Evolutionary conservation across 2,113 vertebrate species (phyloP), one percentile per base, ranked within the genome.

Genomic region (Antigone vipio): DNA sequence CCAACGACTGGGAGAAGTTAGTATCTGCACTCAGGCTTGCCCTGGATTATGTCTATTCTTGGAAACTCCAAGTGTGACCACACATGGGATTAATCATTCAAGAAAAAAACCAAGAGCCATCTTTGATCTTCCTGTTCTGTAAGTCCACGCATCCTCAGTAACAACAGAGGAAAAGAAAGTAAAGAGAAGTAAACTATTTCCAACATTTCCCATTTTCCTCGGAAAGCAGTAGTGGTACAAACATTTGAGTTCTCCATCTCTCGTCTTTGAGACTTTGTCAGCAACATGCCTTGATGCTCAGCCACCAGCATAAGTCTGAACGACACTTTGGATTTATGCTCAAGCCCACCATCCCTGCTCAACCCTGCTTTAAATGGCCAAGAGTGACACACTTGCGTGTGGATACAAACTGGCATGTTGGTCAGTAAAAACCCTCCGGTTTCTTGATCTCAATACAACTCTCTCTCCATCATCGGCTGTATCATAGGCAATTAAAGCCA

Each of bases 151-250:
- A 83, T 75, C 44, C 78, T 90, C 91, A 79, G 6, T 62, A 83
- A 49, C 0, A 27, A 44, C 27, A 69, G 16, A 74, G n/a, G 40
- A 42, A 42, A 42, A 42, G 40, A 42, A 42, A 42, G 40, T 17
- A 93, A 80, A 77, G 35, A 85, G 82, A 93, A 96, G 59, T 71
- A 27, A 76, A 71, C 55, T 15, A 26, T 81, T 95, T 92, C 88
- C 90, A 89, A 12, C 29, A 50, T 78, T 89, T 86, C 76, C 67
- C 91, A 77, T 83, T 77, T 83, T 81, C 75, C 88, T 95, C 0
- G 0, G 76, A 95, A 91, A 93, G 68, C 72, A 55, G 73, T 26
- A 89, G 76, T 23, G 5, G 20, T 34, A 55, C 83, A 74, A 62
- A 80, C 22, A 42, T 42, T 62, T 50, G 42, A 86, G 35, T 42